Base-by-base conservation (phyloP, 2,888 invertebrate genomes). In the Tinea pellionella region DNA sequence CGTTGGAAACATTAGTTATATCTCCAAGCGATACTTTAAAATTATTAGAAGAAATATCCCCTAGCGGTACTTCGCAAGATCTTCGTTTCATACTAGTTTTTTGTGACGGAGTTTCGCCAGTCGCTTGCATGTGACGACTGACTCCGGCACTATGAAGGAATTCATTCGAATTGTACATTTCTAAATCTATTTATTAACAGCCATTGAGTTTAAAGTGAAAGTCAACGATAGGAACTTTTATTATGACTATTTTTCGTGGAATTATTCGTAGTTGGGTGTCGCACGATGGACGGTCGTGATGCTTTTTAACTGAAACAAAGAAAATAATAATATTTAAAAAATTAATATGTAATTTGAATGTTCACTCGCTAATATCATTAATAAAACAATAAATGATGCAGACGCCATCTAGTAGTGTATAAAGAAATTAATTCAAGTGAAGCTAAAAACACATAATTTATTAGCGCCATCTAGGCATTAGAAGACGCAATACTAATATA, bases 11-110 rank as follows among this genome's bases (percentile, higher is more conserved):
- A 41, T 68, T 75, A 0, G 83, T 79, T 4, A 87, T 74, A 63
- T 87, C 86, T 0, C 79, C 82, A 62, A 86, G 61, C 4, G 87
- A 87, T n/a, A 87, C 80, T 66, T 87, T 87, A 64, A 87, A 87
- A 65, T 83, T 86, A 63, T 80, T 83, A 0, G 82, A 76, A 0
- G 85, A 79, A 59, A 86, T 83, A 42, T 87, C 87, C 9, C 87
- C 87, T 66, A 87, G 68, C 32, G 87, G 87, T 0, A 87, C 87
- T 62, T 87, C 87, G 66, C 87, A 86, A 0, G 87, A 86, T 0
- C 87, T 72, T 4, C 87, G 67, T 63, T 87, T 87, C 87, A 87
- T 86, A 59, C 82, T 83, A 0, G 84, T 81, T 66, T 86, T 86
- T 62, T 85, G 85, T 6, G 84, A 79, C 0, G 87, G 87, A 0